Percentiles rank a stretch among this genome's conserved stretches.
Evolutionary conservation across 2,797 vertebrate genomes (phyloP).

Genomic region (Phyllotis vaccarum): DNA sequence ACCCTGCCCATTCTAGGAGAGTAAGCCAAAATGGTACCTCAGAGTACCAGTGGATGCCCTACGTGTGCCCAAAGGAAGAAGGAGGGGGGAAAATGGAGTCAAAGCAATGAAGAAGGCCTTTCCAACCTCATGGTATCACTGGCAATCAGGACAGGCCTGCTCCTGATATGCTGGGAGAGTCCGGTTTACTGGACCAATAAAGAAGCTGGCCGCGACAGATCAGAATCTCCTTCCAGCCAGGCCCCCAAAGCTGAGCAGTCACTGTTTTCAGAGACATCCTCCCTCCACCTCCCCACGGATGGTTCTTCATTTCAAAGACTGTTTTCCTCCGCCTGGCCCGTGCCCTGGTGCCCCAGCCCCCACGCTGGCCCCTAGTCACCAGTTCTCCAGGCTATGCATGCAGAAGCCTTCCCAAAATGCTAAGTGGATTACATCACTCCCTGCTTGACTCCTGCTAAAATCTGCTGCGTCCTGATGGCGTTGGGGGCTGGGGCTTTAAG

Average conservation of each 20-base stretch:
- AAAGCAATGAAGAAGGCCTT: background rate
- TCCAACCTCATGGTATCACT: rapidly evolving
- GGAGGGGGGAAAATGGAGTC: background rate
- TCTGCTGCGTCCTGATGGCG: background rate
- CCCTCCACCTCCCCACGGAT: background rate
- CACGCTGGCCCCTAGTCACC: background rate
- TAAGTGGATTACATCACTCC: background rate
- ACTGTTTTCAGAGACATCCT: background rate
- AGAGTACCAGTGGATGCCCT: background rate
- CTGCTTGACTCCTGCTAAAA: background rate
- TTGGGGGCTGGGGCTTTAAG: background rate
- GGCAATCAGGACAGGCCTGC: background rate
- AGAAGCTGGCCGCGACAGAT: too few species aligned
- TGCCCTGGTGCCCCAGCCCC: background rate
- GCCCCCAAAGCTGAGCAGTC: too few species aligned
- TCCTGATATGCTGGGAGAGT: rapidly evolving
- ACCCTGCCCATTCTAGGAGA: background rate
- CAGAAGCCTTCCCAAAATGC: background rate
- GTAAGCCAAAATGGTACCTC: background rate
- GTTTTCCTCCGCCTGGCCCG: background rate
- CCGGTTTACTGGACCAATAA: rapidly evolving
- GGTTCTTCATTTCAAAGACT: background rate
- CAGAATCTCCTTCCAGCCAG: background rate
- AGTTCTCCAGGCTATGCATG: background rate
- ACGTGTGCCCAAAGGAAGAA: background rate